Percentiles rank a stretch among this genome's conserved stretches.
Evolutionary conservation across 64 coral and sea anemone species (phyloP).

Genomic region (Anthopleura sola): DNA sequence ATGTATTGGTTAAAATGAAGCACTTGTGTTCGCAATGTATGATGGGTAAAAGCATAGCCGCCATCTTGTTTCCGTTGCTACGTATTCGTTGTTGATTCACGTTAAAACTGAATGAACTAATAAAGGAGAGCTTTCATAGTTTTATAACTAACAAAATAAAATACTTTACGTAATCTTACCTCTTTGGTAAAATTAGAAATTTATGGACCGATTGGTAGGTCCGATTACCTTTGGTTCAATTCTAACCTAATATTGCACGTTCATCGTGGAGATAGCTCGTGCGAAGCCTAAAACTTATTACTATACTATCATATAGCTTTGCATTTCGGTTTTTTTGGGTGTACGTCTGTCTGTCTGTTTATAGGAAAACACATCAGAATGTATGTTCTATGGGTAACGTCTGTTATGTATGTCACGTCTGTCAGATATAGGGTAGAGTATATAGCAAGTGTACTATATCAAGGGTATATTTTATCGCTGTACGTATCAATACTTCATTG

Average conservation of each 20-base stretch:
- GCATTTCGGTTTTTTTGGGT: not conserved
- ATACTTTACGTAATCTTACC: not conserved
- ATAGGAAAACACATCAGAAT: not conserved
- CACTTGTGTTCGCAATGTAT: not conserved
- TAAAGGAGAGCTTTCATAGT: not conserved
- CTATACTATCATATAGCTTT: not conserved
- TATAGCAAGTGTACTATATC: not conserved
- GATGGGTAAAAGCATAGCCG: not conserved
- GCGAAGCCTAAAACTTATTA: not conserved
- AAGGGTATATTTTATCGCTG: not conserved
- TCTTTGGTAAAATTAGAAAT: not conserved
- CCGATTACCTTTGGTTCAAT: not conserved
- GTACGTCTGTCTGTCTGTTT: not conserved
- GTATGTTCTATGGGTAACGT: not conserved
- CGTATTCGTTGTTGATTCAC: not conserved
- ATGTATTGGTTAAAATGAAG: no score
- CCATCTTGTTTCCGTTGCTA: not conserved
- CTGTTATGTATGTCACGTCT: no score
- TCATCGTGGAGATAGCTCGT: not conserved
- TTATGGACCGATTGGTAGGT: not conserved
- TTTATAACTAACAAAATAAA: conserved; percentile 1
- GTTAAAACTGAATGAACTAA: not conserved
- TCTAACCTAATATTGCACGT: not conserved
- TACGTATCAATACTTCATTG: conserved; percentile 37
- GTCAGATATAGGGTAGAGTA: no score